phyloP scores from a whole-genome alignment of 2,797 vertebrate genomes.

The Periparus ater region DNA sequence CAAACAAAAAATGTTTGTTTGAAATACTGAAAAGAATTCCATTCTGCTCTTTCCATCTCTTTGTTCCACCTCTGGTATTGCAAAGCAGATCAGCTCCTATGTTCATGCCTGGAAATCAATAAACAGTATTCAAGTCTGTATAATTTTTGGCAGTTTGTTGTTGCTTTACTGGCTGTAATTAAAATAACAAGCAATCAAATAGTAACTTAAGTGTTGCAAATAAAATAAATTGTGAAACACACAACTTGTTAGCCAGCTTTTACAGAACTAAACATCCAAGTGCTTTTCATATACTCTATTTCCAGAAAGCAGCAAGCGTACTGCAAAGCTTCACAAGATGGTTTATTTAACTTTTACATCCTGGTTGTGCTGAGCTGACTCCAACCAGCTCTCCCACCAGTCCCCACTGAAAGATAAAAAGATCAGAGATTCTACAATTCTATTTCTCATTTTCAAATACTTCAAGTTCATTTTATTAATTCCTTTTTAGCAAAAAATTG shows the following conservation, averaged over 20 bases:
- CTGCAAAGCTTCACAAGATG: background rate
- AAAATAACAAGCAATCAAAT: background rate
- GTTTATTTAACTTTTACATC: background rate
- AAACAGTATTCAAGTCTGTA: background rate
- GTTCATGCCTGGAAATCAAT: background rate
- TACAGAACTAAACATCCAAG: background rate
- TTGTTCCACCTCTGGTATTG: background rate
- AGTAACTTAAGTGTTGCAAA: background rate
- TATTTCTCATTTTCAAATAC: background rate
- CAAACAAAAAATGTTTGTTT: background rate
- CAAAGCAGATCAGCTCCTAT: background rate
- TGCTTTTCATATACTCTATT: background rate
- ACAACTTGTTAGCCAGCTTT: background rate
- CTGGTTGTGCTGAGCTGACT: background rate
- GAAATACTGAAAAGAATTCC: conserved; percentile 11
- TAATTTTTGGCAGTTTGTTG: background rate
- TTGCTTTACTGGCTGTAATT: background rate
- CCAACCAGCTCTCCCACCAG: background rate
- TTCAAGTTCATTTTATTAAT: background rate
- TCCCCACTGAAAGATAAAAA: background rate
- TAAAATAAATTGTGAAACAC: background rate
- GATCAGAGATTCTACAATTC: background rate
- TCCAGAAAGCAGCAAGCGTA: background rate
- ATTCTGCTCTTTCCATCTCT: background rate
- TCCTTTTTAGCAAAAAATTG: background rate